These are phyloP conservation scores for Pitta sordida DNA, from an alignment of 2,113 vertebrate genomes.

Conservation along the genomic window DNA sequence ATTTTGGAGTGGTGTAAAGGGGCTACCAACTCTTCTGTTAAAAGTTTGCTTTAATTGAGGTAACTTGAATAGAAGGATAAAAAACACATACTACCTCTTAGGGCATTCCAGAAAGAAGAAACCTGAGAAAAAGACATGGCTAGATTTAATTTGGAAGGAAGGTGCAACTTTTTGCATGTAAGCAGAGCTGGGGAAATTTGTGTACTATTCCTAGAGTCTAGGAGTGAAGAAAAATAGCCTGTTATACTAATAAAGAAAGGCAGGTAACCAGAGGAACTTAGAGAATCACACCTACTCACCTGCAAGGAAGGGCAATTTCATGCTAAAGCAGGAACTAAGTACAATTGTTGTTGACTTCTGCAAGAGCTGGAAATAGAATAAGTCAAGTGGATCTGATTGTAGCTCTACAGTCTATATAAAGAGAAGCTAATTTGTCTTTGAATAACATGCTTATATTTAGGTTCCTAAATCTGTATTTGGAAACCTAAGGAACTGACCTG, in stretches of 20 bases:
- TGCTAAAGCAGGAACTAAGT: background rate
- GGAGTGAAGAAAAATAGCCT: background rate
- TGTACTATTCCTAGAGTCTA: background rate
- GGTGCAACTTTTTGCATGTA: background rate
- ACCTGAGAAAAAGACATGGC: background rate
- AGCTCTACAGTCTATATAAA: constrained; percentile 20
- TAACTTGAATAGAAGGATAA: background rate
- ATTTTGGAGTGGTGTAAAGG: background rate
- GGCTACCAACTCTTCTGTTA: background rate
- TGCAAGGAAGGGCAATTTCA: constrained; percentile 2
- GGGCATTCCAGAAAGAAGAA: background rate
- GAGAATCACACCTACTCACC: constrained; percentile 4
- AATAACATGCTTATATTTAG: constrained; percentile 52
- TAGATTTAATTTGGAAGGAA: background rate
- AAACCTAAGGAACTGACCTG: constrained; percentile 43
- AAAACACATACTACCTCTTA: background rate
- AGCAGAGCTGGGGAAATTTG: background rate
- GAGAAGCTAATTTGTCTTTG: constrained; percentile 6
- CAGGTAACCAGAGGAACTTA: background rate
- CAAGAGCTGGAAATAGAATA: constrained; percentile 22
- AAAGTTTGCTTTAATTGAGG: background rate
- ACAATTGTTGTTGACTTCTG: background rate
- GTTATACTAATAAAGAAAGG: background rate
- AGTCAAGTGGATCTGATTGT: constrained; percentile 36
- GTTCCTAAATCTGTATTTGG: constrained; percentile 44